Evolutionary conservation across 2,888 invertebrate species (phyloP).

Genomic region (Sinotaia quadrata): DNA sequence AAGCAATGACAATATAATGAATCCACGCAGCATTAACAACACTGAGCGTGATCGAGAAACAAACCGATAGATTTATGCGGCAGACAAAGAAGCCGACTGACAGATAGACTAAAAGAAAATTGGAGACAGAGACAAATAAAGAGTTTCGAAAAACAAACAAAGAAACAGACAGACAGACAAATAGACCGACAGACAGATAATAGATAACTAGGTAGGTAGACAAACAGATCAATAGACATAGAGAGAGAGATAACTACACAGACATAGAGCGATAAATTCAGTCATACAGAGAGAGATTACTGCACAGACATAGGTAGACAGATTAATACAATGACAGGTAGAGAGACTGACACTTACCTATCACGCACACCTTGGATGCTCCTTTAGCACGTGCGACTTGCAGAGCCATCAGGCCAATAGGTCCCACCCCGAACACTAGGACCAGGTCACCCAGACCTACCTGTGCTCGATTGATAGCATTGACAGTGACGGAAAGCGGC

Average conservation of each 20-base stretch:
- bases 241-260: not conserved
- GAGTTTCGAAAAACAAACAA: not conserved
- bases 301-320: too few species aligned
- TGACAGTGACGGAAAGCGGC: constrained; percentile 93
- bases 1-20: too few species aligned
- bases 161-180: constrained; percentile 1
- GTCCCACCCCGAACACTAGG: constrained; percentile 71
- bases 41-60: not conserved
- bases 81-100: not conserved
- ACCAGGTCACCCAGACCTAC: constrained; percentile 76
- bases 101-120: not conserved
- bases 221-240: constrained; percentile 1
- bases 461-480: constrained; percentile 89
- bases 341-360: not conserved
- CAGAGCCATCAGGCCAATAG: constrained; percentile 15
- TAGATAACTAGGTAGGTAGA: not conserved
- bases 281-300: constrained; percentile 4
- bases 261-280: constrained; percentile 3
- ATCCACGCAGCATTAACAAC: too few species aligned
- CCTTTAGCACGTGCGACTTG: constrained; percentile 18
- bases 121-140: constrained; percentile 1
- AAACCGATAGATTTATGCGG: not conserved
- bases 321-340: too few species aligned
- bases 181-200: not conserved
- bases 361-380: constrained; percentile 6